These are phyloP conservation scores for Parnassius apollo DNA, from an alignment of 2,888 invertebrate species.

Conservation along the genomic window DNA sequence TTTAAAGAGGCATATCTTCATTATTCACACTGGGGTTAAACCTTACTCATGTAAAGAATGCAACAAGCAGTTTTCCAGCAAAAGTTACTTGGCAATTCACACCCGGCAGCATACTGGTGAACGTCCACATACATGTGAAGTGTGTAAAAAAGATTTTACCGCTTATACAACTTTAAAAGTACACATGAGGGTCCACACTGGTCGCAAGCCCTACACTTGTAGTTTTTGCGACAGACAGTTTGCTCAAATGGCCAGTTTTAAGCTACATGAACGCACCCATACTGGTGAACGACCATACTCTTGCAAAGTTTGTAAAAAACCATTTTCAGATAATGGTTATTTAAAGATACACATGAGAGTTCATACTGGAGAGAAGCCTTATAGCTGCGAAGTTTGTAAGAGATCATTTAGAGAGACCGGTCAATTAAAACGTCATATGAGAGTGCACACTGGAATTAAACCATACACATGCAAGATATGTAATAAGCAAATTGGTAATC, in stretches of 20 bases:
- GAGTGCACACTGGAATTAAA: slow-evolving; percentile 63
- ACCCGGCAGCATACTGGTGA: slow-evolving; percentile 65
- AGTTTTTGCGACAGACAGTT: slow-evolving; percentile 62
- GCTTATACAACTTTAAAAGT: slow-evolving; percentile 70
- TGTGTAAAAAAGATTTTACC: slow-evolving; percentile 67
- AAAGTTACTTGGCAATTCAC: slow-evolving; percentile 68
- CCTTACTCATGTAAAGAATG: slow-evolving; percentile 60
- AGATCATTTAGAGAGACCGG: slow-evolving; percentile 63
- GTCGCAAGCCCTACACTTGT: slow-evolving; percentile 64
- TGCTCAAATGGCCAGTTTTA: slow-evolving; percentile 70
- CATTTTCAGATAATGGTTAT: slow-evolving; percentile 70
- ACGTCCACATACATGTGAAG: slow-evolving; percentile 61
- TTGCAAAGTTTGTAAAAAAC: slow-evolving; percentile 65
- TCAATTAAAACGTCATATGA: slow-evolving; percentile 62
- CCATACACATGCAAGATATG: slow-evolving; percentile 69
- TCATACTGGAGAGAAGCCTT: slow-evolving; percentile 67
- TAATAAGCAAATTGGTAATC: slow-evolving; percentile 67
- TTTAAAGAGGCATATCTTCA: slow-evolving; percentile 64
- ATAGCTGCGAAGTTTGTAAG: slow-evolving; percentile 60
- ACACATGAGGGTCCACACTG: slow-evolving; percentile 69
- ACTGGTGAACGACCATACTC: slow-evolving; percentile 63
- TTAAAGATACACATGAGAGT: slow-evolving; percentile 70
- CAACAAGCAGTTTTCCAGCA: slow-evolving; percentile 66
- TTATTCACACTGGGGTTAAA: slow-evolving; percentile 64
- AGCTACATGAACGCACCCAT: slow-evolving; percentile 64